phyloP scores from a whole-genome alignment of 1,140 invertebrate species.

The Meloidogyne exigua region DNA sequence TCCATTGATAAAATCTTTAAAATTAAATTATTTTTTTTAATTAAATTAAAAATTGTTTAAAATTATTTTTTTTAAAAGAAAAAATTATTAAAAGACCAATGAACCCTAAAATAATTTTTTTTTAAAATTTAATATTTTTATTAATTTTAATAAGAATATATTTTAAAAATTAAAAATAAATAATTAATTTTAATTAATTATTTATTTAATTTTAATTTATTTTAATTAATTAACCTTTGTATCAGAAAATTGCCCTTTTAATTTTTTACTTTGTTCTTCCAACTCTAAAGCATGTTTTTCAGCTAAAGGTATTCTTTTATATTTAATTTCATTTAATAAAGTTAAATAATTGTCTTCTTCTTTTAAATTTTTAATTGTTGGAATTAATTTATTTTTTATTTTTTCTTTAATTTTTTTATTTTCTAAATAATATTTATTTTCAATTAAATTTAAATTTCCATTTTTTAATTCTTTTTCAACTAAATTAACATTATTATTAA shows the following conservation, averaged over 20 bases:
- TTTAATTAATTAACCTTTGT: slow-evolving; percentile 5
- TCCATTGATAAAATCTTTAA: slow-evolving; percentile 45
- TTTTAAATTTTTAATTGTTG: slow-evolving; percentile 6
- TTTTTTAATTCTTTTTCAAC: slow-evolving; percentile 40
- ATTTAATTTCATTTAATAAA: not conserved
- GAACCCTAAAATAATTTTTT: no score
- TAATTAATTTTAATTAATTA: not conserved
- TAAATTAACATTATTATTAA: slow-evolving; percentile 38
- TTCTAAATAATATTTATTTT: slow-evolving; percentile 31
- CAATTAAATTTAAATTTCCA: slow-evolving; percentile 34
- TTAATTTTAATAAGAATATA: no score
- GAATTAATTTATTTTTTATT: not conserved
- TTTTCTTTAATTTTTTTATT: slow-evolving; percentile 46
- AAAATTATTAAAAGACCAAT: no score
- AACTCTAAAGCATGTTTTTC: slow-evolving; percentile 49
- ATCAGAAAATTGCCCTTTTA: slow-evolving; percentile 35
- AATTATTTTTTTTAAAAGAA: no score
- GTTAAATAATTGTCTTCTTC: not conserved
- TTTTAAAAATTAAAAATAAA: no score
- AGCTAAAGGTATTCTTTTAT: slow-evolving; percentile 8
- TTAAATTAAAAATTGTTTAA: not conserved
- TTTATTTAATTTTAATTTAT: slow-evolving; percentile 6
- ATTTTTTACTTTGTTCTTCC: slow-evolving; percentile 34
- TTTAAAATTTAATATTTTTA: no score
- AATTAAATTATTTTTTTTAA: slow-evolving; percentile 20